These are phyloP conservation scores for Digitonthophagus gazella DNA, from an alignment of 2,888 invertebrate species.

Conservation along the genomic window DNA sequence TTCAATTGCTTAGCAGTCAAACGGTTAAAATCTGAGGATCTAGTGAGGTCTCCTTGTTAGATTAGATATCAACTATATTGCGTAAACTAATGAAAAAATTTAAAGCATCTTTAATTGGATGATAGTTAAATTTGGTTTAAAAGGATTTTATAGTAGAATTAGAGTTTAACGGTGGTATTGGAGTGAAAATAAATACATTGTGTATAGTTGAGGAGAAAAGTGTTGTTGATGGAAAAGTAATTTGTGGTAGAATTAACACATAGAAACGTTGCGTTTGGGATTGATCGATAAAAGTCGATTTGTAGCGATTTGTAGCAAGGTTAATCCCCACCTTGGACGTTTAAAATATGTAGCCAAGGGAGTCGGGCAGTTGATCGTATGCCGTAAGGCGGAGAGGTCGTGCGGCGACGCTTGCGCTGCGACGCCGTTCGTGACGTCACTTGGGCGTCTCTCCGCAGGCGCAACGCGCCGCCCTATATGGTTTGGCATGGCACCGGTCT, in stretches of 20 bases:
- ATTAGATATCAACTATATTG: too few species aligned
- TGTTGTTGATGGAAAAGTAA: not conserved
- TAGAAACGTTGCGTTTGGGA: not conserved
- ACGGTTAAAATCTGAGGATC: too few species aligned
- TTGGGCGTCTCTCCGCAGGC: constrained; percentile 37
- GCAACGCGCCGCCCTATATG: constrained; percentile 52
- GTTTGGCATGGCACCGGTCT: constrained; percentile 50
- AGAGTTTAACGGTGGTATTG: too few species aligned
- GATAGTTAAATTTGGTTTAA: too few species aligned
- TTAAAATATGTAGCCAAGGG: not conserved
- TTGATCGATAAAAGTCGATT: not conserved
- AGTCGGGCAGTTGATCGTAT: not conserved
- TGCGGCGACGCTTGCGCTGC: constrained; percentile 32
- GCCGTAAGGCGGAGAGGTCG: not conserved
- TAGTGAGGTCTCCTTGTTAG: too few species aligned
- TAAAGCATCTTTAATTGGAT: too few species aligned
- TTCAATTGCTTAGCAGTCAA: too few species aligned
- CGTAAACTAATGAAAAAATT: too few species aligned
- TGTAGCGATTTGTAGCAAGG: not conserved
- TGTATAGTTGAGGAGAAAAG: too few species aligned
- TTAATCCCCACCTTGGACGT: not conserved
- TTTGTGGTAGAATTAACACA: not conserved
- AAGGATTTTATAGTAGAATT: too few species aligned
- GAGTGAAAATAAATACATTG: too few species aligned
- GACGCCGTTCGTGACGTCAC: constrained; percentile 39